These are phyloP conservation scores for Cheilosia impressa DNA, from an alignment of 2,888 invertebrate species.

Conservation along the genomic window DNA sequence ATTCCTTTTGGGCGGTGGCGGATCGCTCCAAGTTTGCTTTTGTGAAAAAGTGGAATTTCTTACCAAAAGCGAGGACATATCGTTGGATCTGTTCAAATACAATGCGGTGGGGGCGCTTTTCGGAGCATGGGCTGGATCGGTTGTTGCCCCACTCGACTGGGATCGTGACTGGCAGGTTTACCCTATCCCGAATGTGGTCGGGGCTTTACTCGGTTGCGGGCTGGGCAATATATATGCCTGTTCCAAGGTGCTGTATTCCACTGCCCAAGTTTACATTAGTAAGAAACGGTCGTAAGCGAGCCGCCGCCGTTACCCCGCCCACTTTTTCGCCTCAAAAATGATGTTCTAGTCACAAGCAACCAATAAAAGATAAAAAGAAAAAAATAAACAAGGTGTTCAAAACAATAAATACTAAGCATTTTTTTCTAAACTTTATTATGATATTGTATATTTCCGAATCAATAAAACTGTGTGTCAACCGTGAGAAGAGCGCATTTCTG, in stretches of 20 bases:
- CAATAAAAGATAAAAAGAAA: conserved; percentile 28
- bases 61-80: conserved; percentile 82
- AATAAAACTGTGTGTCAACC: conserved; percentile 60
- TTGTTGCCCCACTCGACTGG: conserved; percentile 94
- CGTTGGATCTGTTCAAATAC: conserved; percentile 82
- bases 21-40: conserved; percentile 82
- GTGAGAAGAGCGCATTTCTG: conserved; percentile 5
- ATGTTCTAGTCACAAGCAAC: conserved; percentile 68
- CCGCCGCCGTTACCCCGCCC: conserved; percentile 23
- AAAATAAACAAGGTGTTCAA: conserved; percentile 65
- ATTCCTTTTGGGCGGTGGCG: conserved; percentile 82
- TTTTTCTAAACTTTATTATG: conserved; percentile 72
- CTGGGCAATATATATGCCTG: conserved; percentile 84
- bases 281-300: conserved; percentile 78
- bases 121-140: conserved; percentile 91
- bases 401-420: conserved; percentile 68
- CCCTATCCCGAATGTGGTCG: conserved; percentile 88
- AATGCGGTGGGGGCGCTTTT: conserved; percentile 84
- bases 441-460: conserved; percentile 56
- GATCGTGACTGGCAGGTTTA: conserved; percentile 92
- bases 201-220: conserved; percentile 86
- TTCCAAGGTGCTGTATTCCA: conserved; percentile 81
- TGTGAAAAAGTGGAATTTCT: conserved; percentile 82
- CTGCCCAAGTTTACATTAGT: conserved; percentile 81
- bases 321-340: conserved; percentile 38